Conservation (phyloP, 2,113 vertebrate species). For the zebrafish (Danio rerio) region DNA sequence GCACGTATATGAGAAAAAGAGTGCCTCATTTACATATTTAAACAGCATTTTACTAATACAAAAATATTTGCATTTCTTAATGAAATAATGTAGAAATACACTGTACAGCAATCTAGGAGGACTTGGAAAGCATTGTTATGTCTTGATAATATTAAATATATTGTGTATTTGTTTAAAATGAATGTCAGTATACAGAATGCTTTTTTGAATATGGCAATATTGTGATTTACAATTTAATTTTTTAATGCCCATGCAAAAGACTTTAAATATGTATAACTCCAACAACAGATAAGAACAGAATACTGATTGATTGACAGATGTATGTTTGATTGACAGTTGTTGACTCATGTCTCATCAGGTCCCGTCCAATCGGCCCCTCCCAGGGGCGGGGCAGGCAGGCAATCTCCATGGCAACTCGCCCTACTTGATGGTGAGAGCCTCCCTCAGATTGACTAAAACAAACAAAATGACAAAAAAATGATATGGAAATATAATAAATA, state of each 20-base stretch:
- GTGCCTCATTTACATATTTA: no score
- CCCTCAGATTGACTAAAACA: slow-evolving; percentile 46
- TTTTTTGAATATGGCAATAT: not conserved
- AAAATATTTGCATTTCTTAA: no score
- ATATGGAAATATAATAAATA: not conserved
- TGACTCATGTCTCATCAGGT: slow-evolving; percentile 64
- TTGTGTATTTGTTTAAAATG: no score
- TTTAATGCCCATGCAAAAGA: not conserved
- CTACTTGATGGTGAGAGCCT: slow-evolving; percentile 63
- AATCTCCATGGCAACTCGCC: slow-evolving; percentile 64
- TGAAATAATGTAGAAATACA: no score
- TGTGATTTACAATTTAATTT: not conserved
- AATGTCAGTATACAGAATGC: no score
- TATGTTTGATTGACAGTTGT: slow-evolving; percentile 62
- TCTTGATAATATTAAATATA: no score
- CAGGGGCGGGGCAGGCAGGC: slow-evolving; percentile 54
- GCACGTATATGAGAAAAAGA: no score
- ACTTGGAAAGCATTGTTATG: no score
- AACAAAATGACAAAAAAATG: slow-evolving; percentile 11
- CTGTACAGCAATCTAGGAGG: no score
- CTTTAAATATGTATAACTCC: not conserved
- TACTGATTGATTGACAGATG: slow-evolving; percentile 54
- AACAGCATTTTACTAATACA: no score
- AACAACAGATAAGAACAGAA: not conserved
- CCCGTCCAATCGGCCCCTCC: slow-evolving; percentile 55